Evolutionary conservation across 2,888 invertebrate species (phyloP).

Genomic region (Entomobrya multifasciata): DNA sequence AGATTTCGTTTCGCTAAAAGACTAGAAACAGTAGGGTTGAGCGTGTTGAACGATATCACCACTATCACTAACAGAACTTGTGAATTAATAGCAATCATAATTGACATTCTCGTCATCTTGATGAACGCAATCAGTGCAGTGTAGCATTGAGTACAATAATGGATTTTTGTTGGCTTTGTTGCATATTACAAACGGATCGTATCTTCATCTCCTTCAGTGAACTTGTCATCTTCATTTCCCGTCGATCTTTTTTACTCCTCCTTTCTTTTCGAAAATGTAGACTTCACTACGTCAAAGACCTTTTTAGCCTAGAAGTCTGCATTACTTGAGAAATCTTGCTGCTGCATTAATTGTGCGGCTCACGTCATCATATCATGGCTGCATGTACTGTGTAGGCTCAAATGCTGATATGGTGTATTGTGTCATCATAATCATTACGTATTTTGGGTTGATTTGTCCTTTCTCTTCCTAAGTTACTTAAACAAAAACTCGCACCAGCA

Average conservation of each 20-base stretch:
- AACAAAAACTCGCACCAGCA: neutral
- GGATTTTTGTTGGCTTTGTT: slow-evolving; percentile 45
- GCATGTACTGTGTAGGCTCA: too few species aligned
- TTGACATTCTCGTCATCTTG: slow-evolving; percentile 20
- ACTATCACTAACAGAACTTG: too few species aligned
- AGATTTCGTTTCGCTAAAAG: too few species aligned
- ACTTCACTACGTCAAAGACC: neutral
- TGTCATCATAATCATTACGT: slow-evolving; percentile 37
- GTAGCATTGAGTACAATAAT: slow-evolving; percentile 35
- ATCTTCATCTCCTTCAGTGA: slow-evolving; percentile 15
- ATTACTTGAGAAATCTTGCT: neutral
- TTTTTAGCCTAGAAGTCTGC: slow-evolving; percentile 8
- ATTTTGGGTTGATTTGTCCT: slow-evolving; percentile 39
- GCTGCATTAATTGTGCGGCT: neutral
- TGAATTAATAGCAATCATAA: neutral
- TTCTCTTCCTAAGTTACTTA: neutral
- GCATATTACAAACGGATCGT: slow-evolving; percentile 39
- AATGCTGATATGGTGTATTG: neutral
- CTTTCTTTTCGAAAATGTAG: neutral
- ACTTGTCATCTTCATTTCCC: neutral
- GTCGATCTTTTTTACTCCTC: neutral
- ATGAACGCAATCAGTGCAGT: too few species aligned
- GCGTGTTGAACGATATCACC: too few species aligned
- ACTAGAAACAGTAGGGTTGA: too few species aligned
- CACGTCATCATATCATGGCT: too few species aligned